Percentiles rank a stretch among this genome's conserved stretches.
Evolutionary conservation across 2,888 invertebrate genomes (phyloP).

Genomic region (Luperina testacea): DNA sequence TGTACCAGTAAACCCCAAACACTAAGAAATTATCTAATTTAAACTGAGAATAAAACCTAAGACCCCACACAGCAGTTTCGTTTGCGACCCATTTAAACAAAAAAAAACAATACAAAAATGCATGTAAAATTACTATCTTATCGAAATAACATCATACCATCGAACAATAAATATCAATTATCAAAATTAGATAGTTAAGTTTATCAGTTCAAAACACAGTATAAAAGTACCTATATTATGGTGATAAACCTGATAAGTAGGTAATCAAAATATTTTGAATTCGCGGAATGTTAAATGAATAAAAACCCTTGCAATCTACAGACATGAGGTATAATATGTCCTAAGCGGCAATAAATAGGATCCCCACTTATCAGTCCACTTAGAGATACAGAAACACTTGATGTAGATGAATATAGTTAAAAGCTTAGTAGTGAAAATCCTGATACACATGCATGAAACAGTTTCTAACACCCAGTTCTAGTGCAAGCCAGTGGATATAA

Average conservation of each 20-base stretch:
- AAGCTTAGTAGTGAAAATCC: conserved; percentile 20
- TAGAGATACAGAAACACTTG: conserved; percentile 35
- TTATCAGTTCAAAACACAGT: conserved; percentile 7
- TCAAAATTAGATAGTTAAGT: conserved; percentile 24
- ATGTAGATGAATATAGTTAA: conserved; percentile 33
- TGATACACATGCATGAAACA: neutral
- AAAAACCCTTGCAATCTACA: conserved; percentile 17
- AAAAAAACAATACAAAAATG: neutral
- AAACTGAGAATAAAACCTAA: neutral
- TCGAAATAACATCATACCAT: neutral
- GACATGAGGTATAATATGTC: neutral
- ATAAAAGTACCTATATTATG: conserved; percentile 10
- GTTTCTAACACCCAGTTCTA: neutral
- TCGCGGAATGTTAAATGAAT: neutral
- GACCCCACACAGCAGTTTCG: neutral
- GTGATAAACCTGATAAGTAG: neutral
- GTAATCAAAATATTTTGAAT: neutral
- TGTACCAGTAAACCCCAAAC: neutral
- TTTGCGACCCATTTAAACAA: neutral
- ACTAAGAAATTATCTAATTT: neutral
- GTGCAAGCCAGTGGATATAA: conserved; percentile 4
- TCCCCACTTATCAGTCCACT: conserved; percentile 36
- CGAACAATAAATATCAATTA: conserved; percentile 19
- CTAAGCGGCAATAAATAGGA: conserved; percentile 19
- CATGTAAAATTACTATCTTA: neutral